Percentiles rank a stretch among this genome's conserved stretches.
Evolutionary conservation across 2,113 vertebrate genomes (phyloP).

Genomic region (Gambusia holbrooki): DNA sequence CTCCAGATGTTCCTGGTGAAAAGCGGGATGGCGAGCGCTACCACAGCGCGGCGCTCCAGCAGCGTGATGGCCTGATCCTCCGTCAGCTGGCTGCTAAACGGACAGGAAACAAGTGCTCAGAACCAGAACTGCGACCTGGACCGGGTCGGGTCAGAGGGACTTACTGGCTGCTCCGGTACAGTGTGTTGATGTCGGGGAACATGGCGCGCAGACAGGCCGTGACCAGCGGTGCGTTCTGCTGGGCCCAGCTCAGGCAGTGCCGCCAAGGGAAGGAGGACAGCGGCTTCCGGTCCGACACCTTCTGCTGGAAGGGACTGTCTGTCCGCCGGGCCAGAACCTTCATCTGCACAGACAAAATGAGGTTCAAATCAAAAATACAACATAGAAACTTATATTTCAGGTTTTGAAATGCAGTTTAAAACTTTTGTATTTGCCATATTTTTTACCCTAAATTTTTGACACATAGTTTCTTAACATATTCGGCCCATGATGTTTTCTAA

Average conservation of each 20-base stretch:
- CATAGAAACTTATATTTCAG: no score
- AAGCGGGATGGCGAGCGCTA: slow-evolving; percentile 69
- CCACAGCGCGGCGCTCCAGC: slow-evolving; percentile 63
- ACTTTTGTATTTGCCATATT: no score
- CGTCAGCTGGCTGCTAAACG: slow-evolving; percentile 52
- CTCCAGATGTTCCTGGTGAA: slow-evolving; percentile 77
- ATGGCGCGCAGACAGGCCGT: slow-evolving; percentile 63
- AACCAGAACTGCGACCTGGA: neutral
- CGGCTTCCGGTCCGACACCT: slow-evolving; percentile 61
- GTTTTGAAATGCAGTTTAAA: no score
- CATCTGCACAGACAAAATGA: slow-evolving; percentile 46
- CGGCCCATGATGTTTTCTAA: no score
- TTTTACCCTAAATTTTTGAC: no score
- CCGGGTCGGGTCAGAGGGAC: neutral
- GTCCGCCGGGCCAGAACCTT: slow-evolving; percentile 55
- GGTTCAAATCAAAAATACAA: no score
- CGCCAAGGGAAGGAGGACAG: slow-evolving; percentile 70
- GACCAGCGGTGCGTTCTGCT: slow-evolving; percentile 69
- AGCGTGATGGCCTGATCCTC: slow-evolving; percentile 64
- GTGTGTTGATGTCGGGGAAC: slow-evolving; percentile 60
- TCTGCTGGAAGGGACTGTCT: slow-evolving; percentile 70
- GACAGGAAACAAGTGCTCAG: slow-evolving; percentile 2
- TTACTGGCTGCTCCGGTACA: slow-evolving; percentile 66
- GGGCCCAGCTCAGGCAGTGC: slow-evolving; percentile 64
- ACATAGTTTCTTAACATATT: no score